These are phyloP conservation scores for Equus quagga DNA, from an alignment of 2,113 vertebrate species.

Conservation along the genomic window DNA sequence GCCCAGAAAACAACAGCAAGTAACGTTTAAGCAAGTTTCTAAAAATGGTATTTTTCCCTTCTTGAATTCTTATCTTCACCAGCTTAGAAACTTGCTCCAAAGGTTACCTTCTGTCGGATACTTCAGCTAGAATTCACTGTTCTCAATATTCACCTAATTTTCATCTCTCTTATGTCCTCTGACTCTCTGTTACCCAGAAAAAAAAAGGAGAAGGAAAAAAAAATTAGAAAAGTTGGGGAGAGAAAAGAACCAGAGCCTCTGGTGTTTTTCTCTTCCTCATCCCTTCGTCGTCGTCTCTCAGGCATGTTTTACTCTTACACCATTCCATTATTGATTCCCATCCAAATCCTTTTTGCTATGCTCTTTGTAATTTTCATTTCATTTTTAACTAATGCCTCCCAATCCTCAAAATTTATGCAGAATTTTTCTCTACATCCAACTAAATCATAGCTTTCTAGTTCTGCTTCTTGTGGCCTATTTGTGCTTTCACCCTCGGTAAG, in stretches of 20 bases:
- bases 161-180: background rate
- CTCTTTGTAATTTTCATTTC: background rate
- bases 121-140: background rate
- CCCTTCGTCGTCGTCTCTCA: background rate
- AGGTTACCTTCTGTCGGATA: background rate
- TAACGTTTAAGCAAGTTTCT: background rate
- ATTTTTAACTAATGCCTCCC: background rate
- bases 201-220: too few species aligned
- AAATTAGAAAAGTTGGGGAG: accelerated
- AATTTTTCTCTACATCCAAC: background rate
- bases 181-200: background rate
- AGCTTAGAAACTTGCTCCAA: background rate
- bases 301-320: background rate
- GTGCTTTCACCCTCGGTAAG: background rate
- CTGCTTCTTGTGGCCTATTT: background rate
- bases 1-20: background rate
- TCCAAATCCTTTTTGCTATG: background rate
- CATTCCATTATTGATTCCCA: background rate
- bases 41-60: background rate
- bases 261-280: background rate
- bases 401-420: background rate
- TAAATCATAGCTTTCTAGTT: background rate
- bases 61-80: background rate
- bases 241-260: background rate
- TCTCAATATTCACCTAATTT: background rate